Percentiles rank a stretch among this genome's conserved stretches.
phyloP scores from a whole-genome alignment of 2,797 vertebrate species.

The Sciurus carolinensis region DNA sequence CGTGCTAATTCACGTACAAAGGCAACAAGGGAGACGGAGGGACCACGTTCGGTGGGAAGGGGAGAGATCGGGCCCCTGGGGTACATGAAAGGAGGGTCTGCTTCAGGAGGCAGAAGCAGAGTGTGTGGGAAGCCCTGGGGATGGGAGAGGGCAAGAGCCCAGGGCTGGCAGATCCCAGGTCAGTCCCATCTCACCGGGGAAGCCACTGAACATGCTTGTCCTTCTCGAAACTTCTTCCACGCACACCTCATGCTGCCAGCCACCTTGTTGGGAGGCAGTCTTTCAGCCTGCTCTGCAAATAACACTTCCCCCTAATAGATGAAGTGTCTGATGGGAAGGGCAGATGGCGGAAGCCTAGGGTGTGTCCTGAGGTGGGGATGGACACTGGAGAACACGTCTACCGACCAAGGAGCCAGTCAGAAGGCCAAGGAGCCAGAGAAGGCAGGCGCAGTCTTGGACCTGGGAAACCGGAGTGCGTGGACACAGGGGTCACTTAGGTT shows the following conservation, averaged over 20 bases:
- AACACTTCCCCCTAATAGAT: not conserved
- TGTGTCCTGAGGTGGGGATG: not conserved
- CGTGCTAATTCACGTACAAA: not conserved
- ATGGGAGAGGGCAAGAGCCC: not conserved
- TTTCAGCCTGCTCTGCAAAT: not conserved
- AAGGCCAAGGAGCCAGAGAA: not conserved
- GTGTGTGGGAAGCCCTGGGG: not conserved
- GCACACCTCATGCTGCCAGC: not conserved
- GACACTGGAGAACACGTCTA: not conserved
- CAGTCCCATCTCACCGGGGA: not conserved
- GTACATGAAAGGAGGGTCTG: not conserved
- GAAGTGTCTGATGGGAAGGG: not conserved
- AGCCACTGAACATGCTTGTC: not conserved
- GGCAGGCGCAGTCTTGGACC: not conserved
- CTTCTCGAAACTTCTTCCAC: not conserved
- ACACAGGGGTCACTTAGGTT: not conserved
- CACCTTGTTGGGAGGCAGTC: not conserved
- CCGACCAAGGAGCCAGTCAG: not conserved
- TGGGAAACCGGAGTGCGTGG: rapidly evolving
- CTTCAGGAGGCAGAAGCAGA: not conserved
- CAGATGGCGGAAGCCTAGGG: not conserved
- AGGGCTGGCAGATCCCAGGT: not conserved
- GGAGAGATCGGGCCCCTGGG: not conserved
- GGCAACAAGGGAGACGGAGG: not conserved
- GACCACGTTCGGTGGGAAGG: not conserved